Conservation (phyloP, 2,113 vertebrate genomes). For the Theristicus caerulescens region DNA sequence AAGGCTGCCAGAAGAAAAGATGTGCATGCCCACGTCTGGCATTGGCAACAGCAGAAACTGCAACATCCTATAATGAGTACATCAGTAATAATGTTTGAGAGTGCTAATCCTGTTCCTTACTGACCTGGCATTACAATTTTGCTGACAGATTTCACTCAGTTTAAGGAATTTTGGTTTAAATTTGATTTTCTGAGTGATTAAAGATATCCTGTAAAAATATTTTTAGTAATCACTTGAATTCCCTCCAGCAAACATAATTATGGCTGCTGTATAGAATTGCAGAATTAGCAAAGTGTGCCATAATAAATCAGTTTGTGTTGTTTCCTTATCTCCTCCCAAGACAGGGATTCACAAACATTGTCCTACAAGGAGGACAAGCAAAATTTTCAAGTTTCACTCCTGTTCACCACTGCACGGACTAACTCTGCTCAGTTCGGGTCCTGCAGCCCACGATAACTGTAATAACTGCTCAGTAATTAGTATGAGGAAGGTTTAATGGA, state of each 20-base stretch:
- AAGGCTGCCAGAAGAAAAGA: not conserved
- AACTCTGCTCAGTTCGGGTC: not conserved
- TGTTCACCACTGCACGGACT: not conserved
- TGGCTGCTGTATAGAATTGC: not conserved
- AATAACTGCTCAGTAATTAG: not conserved
- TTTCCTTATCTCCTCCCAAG: not conserved
- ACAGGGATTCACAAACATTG: not conserved
- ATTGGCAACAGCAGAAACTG: not conserved
- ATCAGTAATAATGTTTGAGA: not conserved
- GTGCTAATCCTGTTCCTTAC: not conserved
- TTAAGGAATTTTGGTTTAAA: not conserved
- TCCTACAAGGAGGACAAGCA: not conserved
- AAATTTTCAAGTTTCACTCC: not conserved
- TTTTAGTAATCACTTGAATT: not conserved
- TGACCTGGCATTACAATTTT: not conserved
- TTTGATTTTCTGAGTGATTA: not conserved
- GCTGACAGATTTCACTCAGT: not conserved
- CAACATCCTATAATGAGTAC: not conserved
- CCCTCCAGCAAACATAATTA: not conserved
- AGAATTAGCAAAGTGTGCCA: not conserved
- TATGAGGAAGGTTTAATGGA: not conserved
- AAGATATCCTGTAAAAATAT: not conserved
- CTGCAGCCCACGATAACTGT: not conserved
- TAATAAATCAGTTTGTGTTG: not conserved
- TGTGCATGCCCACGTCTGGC: not conserved